Base-by-base conservation (phyloP, 2,888 invertebrate genomes). In the Drosophila ustulata region DNA sequence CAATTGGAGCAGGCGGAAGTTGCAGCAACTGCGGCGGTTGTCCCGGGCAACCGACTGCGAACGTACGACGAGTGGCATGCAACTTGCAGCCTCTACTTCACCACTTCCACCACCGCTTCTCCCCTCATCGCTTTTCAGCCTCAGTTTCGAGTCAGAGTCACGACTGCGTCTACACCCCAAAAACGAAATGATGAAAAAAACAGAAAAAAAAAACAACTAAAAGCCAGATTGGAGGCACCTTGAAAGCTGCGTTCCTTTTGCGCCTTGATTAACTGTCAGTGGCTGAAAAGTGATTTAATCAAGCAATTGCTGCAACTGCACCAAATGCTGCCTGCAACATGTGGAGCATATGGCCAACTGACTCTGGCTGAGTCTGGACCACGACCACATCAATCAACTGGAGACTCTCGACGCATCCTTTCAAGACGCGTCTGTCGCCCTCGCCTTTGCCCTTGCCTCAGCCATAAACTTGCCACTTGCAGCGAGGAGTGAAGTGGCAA, bases 301-400 rank as follows among this genome's bases (percentile, higher is more conserved):
- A 84, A 77, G 82, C 69, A 76, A 73, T 70, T 67, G 75, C 74
- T 26, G 59, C 62, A 41, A 34, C 62, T 23, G 23, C 8, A 18
- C 18, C 18, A 18, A 18, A 18, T 23, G 4, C 53, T 49, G 6
- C 52, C 72, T 43, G 63, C 80, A 82, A 73, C 79, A 88, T 82
- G 80, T 81, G 77, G 57, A 68, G 66, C 87, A 89, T 87, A 77
- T 85, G 84, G 79, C 64, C 39, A 75, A 78, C 59, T 64, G 56
- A 50, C 71, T 74, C 18, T 30, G 49, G 43, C 45, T 1, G n/a
- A 18, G 61, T 74, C 23, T 32, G 50, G 43, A 39, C 3, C n/a
- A 37, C 66, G 82, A 85, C 77, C 84, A 87, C 89, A 91, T 90
- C 90, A 91, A 90, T 90, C 90, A 91, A 90, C 89, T 88, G 82